Evolutionary conservation across 1,140 invertebrate species (phyloP), one percentile per base, ranked within the genome.

Genomic region (Drosophila nigromelanica): DNA sequence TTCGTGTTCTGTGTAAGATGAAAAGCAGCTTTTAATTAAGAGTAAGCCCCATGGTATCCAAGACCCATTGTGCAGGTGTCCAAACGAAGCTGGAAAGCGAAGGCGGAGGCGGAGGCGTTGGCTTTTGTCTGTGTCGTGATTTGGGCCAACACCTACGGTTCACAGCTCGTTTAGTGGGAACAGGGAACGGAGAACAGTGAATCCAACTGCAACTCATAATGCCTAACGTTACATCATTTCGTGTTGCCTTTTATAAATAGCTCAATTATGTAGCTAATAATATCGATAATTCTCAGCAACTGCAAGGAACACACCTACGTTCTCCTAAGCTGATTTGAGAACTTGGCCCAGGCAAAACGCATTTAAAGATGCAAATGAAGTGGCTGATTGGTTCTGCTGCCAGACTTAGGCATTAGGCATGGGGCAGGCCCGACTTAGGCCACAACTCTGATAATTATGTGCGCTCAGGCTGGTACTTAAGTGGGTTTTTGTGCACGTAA

Each of bases 1-100:
- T 11, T 14, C 8, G 8, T 42, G 15, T 59, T 47, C 27, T 48
- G 54, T 64, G 73, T 59, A 67, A 64, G 74, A 47, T 75, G 82
- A 74, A 81, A 82, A 81, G 72, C 78, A 82, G 82, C 82, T 87
- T 87, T 87, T 87, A 87, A 87, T 87, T 87, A 82, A 87, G 82
- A 66, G 43, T 55, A 47, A 76, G 59, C 47, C 47, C 51, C 58
- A 71, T 64, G 67, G 48, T 54, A 48, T 33, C 52, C 11, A 54
- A 45, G 71, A 74, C 21, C 35, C 64, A 76, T 67, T 76, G 62
- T 51, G 59, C 81, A 87, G 81, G 81, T 86, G 81, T 81, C 61
- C 73, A 68, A 60, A 56, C 59, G 74, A 54, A 47, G 76, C 33
- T 30, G 24, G 3, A 52, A 24, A 24, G 21, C 21, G 3, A 4